These are phyloP conservation scores for Zaprionus africanus DNA, from an alignment of 1,140 invertebrate genomes.

Conservation along the genomic window DNA sequence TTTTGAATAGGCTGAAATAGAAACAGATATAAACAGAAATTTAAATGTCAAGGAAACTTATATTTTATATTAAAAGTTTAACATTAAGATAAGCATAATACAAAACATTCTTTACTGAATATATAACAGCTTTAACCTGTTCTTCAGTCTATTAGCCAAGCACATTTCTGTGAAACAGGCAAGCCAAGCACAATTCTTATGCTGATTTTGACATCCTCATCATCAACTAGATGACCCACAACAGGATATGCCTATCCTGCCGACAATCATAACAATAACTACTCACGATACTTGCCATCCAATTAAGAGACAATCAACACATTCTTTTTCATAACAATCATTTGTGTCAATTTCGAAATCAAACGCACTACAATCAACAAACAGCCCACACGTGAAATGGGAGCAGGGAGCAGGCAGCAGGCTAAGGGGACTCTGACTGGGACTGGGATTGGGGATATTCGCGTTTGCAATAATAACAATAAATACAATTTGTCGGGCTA, in stretches of 20 bases:
- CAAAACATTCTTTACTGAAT: too few species aligned
- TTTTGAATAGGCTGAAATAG: not conserved
- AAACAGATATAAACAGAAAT: too few species aligned
- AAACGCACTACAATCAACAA: constrained; percentile 38
- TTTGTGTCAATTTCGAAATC: constrained; percentile 48
- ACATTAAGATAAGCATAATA: too few species aligned
- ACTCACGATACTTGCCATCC: constrained; percentile 42
- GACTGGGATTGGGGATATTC: constrained; percentile 30
- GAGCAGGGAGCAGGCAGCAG: not conserved
- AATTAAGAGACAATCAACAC: constrained; percentile 64
- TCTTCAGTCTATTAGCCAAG: not conserved
- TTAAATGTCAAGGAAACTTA: too few species aligned
- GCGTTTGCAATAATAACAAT: constrained; percentile 60
- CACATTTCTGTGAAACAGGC: not conserved
- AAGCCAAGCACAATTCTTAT: not conserved
- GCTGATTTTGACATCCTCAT: constrained; percentile 20
- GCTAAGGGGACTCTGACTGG: not conserved
- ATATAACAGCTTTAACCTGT: too few species aligned
- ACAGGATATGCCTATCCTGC: constrained; percentile 4
- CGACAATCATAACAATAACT: constrained; percentile 41
- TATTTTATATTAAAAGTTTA: too few species aligned
- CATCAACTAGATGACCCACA: not conserved
- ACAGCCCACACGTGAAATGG: constrained; percentile 1
- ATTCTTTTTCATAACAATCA: constrained; percentile 48
- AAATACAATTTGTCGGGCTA: constrained; percentile 60